Base-by-base conservation (phyloP, 92 coral and sea anemone genomes). In the Palythoa grandis region DNA sequence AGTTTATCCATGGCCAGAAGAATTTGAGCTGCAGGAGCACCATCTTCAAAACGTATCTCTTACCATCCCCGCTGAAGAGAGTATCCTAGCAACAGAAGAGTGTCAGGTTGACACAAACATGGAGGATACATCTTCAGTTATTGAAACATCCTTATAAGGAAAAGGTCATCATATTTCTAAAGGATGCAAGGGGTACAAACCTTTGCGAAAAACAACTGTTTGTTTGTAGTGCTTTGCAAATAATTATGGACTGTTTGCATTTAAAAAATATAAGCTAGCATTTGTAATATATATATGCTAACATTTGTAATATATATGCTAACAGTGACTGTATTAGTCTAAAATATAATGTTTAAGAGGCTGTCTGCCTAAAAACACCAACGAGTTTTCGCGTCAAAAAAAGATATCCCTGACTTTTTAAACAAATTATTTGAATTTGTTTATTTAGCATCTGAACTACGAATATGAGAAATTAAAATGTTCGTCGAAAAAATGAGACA, bases 181-280 rank as follows among this genome's bases (percentile, higher is more conserved):
- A 61, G 69, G 23, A 61, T n/a, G 69, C 35, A 29, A 29, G 69
- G n/a, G n/a, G 16, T 61, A 61, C 69, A 61, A 61, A 61, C 69
- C 0, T 61, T 61, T 61, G 69, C 16, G 69, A 61, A 61, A 61
- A 61, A 61, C 11, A 61, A 61, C 69, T 61, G 69, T n/a, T 69
- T 69, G 74, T 69, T 69, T 69, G 0, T 69, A 69, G 74, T 69
- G 74, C 74, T 69, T 69, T 69, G 74, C 47, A n/a, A 69, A 24
- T 69, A 3, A 69, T n/a, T 39, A 69, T 39, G 23, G 23, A 69
- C 74, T 69, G 74, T 11, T 11, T 69, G 74, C 74, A 3, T 69
- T 61, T 61, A 10, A 1, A 69, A 69, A 1, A 69, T 29, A 29
- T 29, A 29, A 1, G 35, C 35, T 29, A 29, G 35, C 35, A 29